Evolutionary conservation across 2,797 vertebrate genomes (phyloP).

Genomic region (Phoebastria nigripes): DNA sequence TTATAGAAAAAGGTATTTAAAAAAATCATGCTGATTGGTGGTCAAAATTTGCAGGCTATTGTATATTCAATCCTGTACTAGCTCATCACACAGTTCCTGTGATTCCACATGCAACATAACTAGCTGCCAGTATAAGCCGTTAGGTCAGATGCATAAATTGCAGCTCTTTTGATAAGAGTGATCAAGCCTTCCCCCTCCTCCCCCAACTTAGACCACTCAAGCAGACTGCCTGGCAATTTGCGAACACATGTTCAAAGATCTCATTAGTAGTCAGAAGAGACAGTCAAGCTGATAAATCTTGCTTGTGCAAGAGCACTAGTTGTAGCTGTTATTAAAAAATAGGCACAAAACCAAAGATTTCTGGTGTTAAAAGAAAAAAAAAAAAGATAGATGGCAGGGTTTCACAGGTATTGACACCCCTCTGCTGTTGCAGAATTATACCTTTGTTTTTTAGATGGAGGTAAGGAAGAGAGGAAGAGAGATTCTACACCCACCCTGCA

Average conservation of each 20-base stretch:
- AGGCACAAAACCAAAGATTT: background rate
- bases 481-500: background rate
- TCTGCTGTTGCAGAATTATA: background rate
- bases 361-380: background rate
- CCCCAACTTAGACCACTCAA: background rate
- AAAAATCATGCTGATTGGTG: background rate
- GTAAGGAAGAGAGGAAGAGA: background rate
- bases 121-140: background rate
- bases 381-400: background rate
- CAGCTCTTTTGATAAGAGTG: background rate
- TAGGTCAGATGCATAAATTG: background rate
- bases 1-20: background rate
- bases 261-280: slow-evolving; percentile 57
- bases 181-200: background rate
- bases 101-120: background rate
- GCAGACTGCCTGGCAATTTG: slow-evolving; percentile 46
- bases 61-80: background rate
- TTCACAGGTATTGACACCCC: background rate
- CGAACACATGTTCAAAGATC: slow-evolving; percentile 32
- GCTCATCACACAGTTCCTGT: background rate
- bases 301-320: background rate
- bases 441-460: background rate
- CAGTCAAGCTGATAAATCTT: slow-evolving; percentile 19
- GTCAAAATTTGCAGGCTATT: background rate
- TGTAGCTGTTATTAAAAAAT: background rate